Base-by-base conservation (phyloP, 2,797 vertebrate genomes). In the Brotogeris chrysoptera region DNA sequence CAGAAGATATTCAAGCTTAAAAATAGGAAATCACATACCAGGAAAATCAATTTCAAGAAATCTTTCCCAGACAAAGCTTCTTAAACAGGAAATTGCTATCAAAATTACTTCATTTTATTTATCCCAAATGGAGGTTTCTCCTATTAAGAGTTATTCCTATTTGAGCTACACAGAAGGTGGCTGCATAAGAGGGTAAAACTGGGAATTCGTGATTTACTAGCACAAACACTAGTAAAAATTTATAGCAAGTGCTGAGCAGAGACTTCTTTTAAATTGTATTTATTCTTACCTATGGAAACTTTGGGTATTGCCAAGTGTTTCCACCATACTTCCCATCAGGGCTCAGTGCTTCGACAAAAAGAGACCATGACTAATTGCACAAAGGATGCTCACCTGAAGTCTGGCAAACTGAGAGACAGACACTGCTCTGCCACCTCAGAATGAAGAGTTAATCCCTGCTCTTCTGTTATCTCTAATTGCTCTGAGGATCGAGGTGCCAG, bases 21-120 rank as follows among this genome's bases (percentile, higher is more conserved):
- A 90, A 76, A 85, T 36, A 61, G 55, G 57, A 92, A 80, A 89
- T 65, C 27, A 34, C 11, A 2, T 50, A 74, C 9, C 27, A 71
- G 27, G 43, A 95, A 96, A 94, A 93, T 64, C 38, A 44, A 44
- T 92, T 83, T 86, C 32, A 78, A 65, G 13, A 78, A 90, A 16
- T 6, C 27, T 88, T 88, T 81, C 63, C 23, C 15, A 41, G 32
- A 8, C 17, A 81, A 91, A 66, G 19, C 8, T 76, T 46, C 41
- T 94, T 82, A 47, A 60, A 47, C 2, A 71, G 36, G 32, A 92
- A 83, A 59, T 43, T 63, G 17, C 34, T 88, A 61, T 44, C 13
- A 86, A 82, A 94, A 80, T 66, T 43, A n/a, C 17, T 83, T 79
- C 20, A 10, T 73, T 90, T 91, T 73, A 88, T 91, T 92, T 92